Base-by-base conservation (phyloP, 2,888 invertebrate species). In the Isoperla grammatica region DNA sequence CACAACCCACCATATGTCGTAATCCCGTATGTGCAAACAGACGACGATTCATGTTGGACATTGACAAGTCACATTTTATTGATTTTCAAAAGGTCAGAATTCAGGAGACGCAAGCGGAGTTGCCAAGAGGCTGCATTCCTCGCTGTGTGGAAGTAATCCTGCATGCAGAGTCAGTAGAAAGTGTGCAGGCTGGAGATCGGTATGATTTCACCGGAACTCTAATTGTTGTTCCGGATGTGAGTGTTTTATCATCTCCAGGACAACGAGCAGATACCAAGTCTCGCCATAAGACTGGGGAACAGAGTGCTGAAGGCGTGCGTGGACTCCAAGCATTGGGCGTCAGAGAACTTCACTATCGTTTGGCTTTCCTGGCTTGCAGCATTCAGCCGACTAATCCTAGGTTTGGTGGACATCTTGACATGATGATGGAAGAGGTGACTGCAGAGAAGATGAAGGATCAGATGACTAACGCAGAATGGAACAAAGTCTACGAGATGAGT, bases 81-180 rank as follows among this genome's bases (percentile, higher is more conserved):
- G 99, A 99, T 76, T 99, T 99, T 73, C 99, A 99, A 78, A 99
- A 98, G 79, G 88, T 95, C 2, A 82, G 97, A 58, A 90, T 99
- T 65, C 99, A 99, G 74, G 99, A 99, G 77, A 95, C 95, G 0
- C 99, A 99, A 74, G 87, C 94, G 0, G 99, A 99, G 73, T 76
- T 99, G 35, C 99, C 99, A 0, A 78, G 97, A 48, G 99, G 99
- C 2, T 92, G 94, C 70, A 96, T 99, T 69, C 99, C 99, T 0
- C 81, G 99, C 40, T 95, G 83, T 61, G 84, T 99, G 45, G 99
- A 99, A 76, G 84, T 99, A 37, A 87, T 99, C 67, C 76, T 99
- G 56, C 80, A 98, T 65, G 95, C 95, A 1, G 99, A 99, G 76
- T 87, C 90, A 68, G 99, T 99, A 0, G 99, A 99, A 76, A 86